Evolutionary conservation across 2,888 invertebrate species (phyloP), one percentile per base, ranked within the genome.

Genomic region (Metopia argyrocephala): DNA sequence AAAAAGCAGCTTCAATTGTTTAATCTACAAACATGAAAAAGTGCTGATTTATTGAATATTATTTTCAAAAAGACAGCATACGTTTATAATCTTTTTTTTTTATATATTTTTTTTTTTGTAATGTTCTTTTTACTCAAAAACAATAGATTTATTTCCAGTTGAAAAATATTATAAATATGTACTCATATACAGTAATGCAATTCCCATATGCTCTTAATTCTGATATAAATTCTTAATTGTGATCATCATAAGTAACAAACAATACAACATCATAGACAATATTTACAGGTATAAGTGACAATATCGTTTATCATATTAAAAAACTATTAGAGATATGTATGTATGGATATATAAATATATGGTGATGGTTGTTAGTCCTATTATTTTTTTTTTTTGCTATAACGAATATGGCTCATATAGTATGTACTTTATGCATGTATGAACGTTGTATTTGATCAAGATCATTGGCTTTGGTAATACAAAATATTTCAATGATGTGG

Each of bases 31-130:
- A 48, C 48, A 48, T n/a, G 6, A 18, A 54, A 62, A 75, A 76
- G 75, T 78, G 78, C 84, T 84, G 84, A 84, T 84, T 84, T 84
- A 84, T 84, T 84, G 83, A 84, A 84, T 84, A 84, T 84, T 84
- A 84, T 84, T 84, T 79, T 65, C 65, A 79, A 82, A 65, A 75
- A 73, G 83, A 84, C 83, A 84, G 82, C 83, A 82, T 66, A 73
- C 83, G 79, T 83, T 84, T 79, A 80, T 73, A 82, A 78, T 78
- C 68, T 78, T 82, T 59, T 71, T 25, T 27, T 59, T 31, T 28
- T n/a, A 38, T n/a, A 31, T 45, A 23, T 59, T 9, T 54, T 48
- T 76, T 66, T 18, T 38, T 57, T n/a, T n/a, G n/a, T n/a, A n/a
- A 38, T 12, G 15, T 38, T 12, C 15, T 38, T 76, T 65, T 69